A percentile compares a stretch with the other conserved stretches of the same genome.
These are phyloP conservation scores for Axinella damicornis DNA, from an alignment of 37 sponge, comb jelly and placozoan species.

Conservation along the genomic window DNA sequence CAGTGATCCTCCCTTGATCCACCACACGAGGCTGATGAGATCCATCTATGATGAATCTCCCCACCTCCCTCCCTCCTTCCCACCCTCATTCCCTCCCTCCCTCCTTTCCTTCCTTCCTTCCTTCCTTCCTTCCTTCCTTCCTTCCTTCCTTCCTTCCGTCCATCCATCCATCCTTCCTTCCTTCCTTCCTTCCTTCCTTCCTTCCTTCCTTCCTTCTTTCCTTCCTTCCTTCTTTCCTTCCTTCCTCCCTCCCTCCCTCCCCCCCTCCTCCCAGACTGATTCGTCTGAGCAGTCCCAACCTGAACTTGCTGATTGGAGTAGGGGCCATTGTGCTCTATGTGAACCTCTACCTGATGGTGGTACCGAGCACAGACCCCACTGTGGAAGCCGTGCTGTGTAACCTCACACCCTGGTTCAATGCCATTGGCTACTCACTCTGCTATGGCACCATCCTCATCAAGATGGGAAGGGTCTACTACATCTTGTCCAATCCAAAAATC, in stretches of 20 bases:
- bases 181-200: constrained; percentile 10
- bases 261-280: too few species aligned
- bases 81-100: too few species aligned
- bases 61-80: too few species aligned
- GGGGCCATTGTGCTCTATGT: constrained; percentile 11
- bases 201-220: constrained; percentile 2
- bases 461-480: constrained; percentile 19
- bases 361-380: background rate
- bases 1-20: too few species aligned
- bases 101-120: constrained; percentile 24
- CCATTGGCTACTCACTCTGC: constrained; percentile 18
- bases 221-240: constrained; percentile 7
- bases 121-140: constrained; percentile 11
- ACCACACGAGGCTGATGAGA: too few species aligned
- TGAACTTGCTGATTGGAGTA: constrained; percentile 1
- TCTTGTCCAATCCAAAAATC: background rate
- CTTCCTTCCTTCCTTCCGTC: constrained; percentile 21
- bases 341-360: background rate
- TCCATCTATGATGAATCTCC: too few species aligned
- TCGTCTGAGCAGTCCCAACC: background rate
- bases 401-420: background rate
- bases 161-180: background rate
- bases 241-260: too few species aligned
- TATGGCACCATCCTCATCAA: constrained; percentile 24
- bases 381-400: background rate